Conservation (phyloP, 2,113 vertebrate species). For the Copsychus sechellarum region DNA sequence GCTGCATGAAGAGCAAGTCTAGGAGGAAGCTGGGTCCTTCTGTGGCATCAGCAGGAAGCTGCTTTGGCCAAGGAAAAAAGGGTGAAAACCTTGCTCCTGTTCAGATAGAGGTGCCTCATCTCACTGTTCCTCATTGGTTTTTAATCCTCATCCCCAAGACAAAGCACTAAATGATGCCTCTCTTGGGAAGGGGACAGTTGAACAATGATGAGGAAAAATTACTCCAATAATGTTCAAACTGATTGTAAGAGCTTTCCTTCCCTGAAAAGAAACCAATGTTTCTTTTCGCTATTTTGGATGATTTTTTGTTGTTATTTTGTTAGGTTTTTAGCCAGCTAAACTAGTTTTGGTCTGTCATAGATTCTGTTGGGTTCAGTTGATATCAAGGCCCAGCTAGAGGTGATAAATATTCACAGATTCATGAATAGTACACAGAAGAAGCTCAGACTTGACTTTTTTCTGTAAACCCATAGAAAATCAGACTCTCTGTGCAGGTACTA, state of each 20-base stretch:
- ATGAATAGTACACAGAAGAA: neutral
- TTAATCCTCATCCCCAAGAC: neutral
- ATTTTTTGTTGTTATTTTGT: neutral
- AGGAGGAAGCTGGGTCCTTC: neutral
- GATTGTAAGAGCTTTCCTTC: neutral
- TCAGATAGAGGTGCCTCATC: neutral
- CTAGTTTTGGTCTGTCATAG: neutral
- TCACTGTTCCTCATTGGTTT: neutral
- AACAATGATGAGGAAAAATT: neutral
- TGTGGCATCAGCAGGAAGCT: neutral
- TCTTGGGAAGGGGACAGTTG: neutral
- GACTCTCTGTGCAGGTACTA: neutral
- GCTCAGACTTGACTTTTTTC: neutral
- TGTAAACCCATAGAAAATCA: neutral
- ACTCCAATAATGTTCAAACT: neutral
- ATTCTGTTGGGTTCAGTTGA: neutral
- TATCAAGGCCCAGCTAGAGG: neutral
- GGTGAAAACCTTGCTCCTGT: neutral
- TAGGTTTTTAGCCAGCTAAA: neutral
- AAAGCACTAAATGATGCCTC: neutral
- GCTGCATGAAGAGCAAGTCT: constrained; percentile 22
- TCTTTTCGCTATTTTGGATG: neutral
- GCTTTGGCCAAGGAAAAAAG: neutral
- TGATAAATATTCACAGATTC: neutral
- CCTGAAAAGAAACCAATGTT: neutral